Evolutionary conservation across 2,797 vertebrate genomes (phyloP), one percentile per base, ranked within the genome.

Genomic region (Xenopus petersii): DNA sequence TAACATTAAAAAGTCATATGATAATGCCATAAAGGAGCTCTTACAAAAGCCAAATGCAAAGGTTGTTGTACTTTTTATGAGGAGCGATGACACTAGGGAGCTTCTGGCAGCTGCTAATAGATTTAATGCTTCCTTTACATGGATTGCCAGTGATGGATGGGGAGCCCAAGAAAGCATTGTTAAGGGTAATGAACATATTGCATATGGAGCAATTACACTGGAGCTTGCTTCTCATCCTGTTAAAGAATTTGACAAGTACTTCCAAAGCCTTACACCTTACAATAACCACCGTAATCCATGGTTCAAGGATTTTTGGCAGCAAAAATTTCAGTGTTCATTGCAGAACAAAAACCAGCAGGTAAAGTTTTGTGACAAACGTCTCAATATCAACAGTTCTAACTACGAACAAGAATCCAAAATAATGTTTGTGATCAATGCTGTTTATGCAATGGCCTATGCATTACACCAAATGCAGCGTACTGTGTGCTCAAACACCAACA

Each of bases 341-440:
- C 90, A 91, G 75, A 90, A 89, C 60, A 84, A 88, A 80, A 88
- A 85, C 64, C 83, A 84, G 0, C 88, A 86, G 12, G 82, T 80
- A 86, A 93, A 89, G 1, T 55, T 81, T 0, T 99, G 98, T 67
- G 94, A 95, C 60, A 92, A 90, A 75, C 92, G 92, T 79, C 83
- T 98, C 82, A 88, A 87, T 21, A 92, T 98, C 71, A 93, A 96
- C 86, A 92, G 92, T 70, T 93, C 86, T 54, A 95, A 93, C 83
- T 99, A 98, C 0, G 97, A 99, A 75, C 97, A 98, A 9, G 98
- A 99, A 84, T 98, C 97, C 75, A 99, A 99, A 89, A 98, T 99
- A 83, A 99, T 98, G 98, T 99, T 99, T 81, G 98, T 99, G 71
- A 93, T 99, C 70, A 98, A 99, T 0, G 98, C 98, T 0, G 98